Base-by-base conservation (phyloP, 2,797 vertebrate genomes). In the Arrhamphus sclerolepis region DNA sequence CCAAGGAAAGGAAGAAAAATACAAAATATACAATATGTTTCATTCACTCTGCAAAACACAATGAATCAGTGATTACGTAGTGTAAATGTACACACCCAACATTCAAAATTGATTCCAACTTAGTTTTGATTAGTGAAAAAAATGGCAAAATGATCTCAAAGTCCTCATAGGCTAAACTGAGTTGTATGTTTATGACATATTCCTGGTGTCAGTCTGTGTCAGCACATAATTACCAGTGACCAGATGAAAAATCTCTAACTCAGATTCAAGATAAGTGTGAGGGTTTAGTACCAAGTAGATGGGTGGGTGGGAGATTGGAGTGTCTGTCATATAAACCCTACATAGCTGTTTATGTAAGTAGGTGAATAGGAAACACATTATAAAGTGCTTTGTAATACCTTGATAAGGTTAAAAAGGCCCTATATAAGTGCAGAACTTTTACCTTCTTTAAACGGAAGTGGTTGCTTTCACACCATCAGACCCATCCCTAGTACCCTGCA, bases 391-490 rank as follows among this genome's bases (percentile, higher is more conserved):
- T 38, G 34, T 16, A 38, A 38, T 38, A 21, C n/a, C 7, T 46
- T 4, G n/a, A 43, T 43, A 20, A 43, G 42, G n/a, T 7, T 19
- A 43, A 19, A 11, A 20, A 43, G 19, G 42, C 1, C 42, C 18
- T 10, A 4, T 20, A 44, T 21, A 19, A 19, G 42, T 21, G 18
- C n/a, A 44, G 42, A 20, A 3, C 11, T 19, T 19, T 20, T 21
- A 11, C 1, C 10, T 18, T 43, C 7, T 7, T 42, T 42, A 16
- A 4, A 14, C 14, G 13, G 16, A 52, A 50, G 56, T 4, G 66
- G 17, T 67, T 63, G 2, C 31, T 60, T 49, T 77, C 62, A 50
- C 54, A 63, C 49, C 52, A 70, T 61, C 40, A 56, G 2, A 38
- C 65, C 49, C 39, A 75, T 31, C 51, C 13, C 38, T n/a, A 46